Conservation (phyloP, 2,113 vertebrate genomes). For the Myiozetetes cayanensis region DNA sequence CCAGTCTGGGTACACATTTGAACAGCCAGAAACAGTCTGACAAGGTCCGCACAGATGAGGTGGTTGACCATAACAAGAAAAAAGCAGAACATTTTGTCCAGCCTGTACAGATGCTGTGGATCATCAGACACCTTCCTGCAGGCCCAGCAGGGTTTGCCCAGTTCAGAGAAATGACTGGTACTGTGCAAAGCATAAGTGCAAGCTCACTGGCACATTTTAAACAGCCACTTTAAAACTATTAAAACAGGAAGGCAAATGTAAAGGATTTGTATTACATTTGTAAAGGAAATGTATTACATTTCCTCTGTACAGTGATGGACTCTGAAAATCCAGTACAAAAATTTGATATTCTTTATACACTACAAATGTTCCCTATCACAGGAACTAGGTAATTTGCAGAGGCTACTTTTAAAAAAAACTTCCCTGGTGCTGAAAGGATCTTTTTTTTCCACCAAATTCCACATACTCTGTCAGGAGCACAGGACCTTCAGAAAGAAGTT, state of each 20-base stretch:
- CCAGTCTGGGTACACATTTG: neutral
- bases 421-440: neutral
- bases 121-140: neutral
- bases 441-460: neutral
- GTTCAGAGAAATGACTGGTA: neutral
- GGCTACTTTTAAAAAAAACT: neutral
- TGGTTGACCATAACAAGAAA: neutral
- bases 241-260: neutral
- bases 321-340: neutral
- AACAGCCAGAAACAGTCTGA: neutral
- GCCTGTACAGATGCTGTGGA: neutral
- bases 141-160: neutral
- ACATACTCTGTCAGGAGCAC: neutral
- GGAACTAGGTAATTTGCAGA: neutral
- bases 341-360: neutral
- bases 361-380: neutral
- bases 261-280: too few species aligned
- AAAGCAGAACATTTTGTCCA: neutral
- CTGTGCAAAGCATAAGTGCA: neutral
- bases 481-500: neutral
- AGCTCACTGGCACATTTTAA: neutral
- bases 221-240: neutral
- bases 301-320: neutral
- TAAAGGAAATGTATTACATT: too few species aligned
- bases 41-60: neutral